Conservation (phyloP, 2,797 vertebrate species). For the Gouania willdenowi region DNA sequence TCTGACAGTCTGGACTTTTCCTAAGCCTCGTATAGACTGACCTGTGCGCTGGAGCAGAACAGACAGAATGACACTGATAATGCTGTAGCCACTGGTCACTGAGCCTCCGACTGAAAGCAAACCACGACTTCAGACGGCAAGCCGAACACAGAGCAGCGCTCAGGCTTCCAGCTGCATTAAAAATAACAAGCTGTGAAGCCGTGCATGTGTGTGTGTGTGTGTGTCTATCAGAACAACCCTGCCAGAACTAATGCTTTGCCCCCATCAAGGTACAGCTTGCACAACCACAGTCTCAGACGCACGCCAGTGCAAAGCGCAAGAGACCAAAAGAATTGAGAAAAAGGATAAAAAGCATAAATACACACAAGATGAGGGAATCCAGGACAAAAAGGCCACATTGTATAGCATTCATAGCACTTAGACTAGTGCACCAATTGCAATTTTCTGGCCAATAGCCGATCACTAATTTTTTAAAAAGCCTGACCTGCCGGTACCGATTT, state of each 20-base stretch:
- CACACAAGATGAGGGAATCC: too few relatives aligned
- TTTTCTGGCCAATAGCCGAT: too few relatives aligned
- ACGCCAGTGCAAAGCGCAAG: conserved; percentile 48
- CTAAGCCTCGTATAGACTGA: conserved; percentile 48
- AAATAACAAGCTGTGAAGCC: conserved; percentile 71
- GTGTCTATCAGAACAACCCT: conserved; percentile 58
- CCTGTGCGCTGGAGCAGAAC: conserved; percentile 47
- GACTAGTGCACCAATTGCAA: too few relatives aligned
- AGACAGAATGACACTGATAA: conserved; percentile 58
- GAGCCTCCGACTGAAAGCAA: conserved; percentile 47
- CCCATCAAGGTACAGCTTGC: conserved; percentile 70
- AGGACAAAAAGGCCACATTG: too few relatives aligned
- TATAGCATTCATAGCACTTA: too few relatives aligned
- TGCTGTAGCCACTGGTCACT: conserved; percentile 38
- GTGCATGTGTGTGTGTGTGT: conserved; percentile 37
- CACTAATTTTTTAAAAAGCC: too few relatives aligned
- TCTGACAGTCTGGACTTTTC: conserved; percentile 39
- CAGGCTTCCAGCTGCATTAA: conserved; percentile 68
- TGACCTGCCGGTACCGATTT: too few relatives aligned
- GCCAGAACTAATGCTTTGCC: conserved; percentile 75
- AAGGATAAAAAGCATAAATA: conserved; percentile 8
- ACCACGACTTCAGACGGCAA: conserved; percentile 53
- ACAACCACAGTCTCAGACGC: conserved; percentile 60
- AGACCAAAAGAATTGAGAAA: conserved; percentile 7
- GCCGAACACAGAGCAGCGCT: conserved; percentile 50